Evolutionary conservation across 2,797 vertebrate genomes (phyloP), one percentile per base, ranked within the genome.

Genomic region (Pygocentrus nattereri): DNA sequence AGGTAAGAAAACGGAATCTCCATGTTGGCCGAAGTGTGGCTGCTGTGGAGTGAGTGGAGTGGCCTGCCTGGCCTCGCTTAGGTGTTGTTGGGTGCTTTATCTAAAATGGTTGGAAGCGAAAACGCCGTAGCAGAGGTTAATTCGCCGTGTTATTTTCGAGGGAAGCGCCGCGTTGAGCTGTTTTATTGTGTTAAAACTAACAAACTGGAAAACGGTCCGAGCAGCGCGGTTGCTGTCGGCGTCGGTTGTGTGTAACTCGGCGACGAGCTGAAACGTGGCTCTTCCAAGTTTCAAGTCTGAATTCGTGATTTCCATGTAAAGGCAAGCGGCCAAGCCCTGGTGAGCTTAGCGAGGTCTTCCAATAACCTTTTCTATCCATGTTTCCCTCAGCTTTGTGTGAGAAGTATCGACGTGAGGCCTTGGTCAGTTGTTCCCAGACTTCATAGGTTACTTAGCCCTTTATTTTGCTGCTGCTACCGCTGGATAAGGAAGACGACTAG

Each of bases 1-100:
- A 94, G 94, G 94, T 95, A 92, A 93, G 90, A 79, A 82, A 70
- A 2, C 16, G 19, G 50, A 5, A 56, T 52, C 58, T 49, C 34
- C 21, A 78, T 65, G 74, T n/a, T 58, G 85, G 34, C 2, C 8
- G 44, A 52, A 70, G 56, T 23, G 79, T 18, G 62, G 31, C 18
- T 59, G 41, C 7, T 3, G 41, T 44, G 8, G 8, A 3, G 50
- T 19, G 50, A 30, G 59, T 61, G 59, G 59, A 12, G 25, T 30
- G 58, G 23, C 12, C 25, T 61, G 67, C 73, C 78, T 80, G 75
- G 50, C n/a, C n/a, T n/a, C n/a, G n/a, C n/a, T n/a, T n/a, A n/a
- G n/a, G n/a, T 50, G 13, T 34, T 30, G 72, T 23, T 38, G 61
- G 31, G 74, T 64, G 41, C 41, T 75, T 44, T 16, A 50, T 76